A percentile compares a stretch with the other conserved stretches of the same genome.
phyloP scores from a whole-genome alignment of 2,888 invertebrate genomes.

The Silvanus unidentatus region DNA sequence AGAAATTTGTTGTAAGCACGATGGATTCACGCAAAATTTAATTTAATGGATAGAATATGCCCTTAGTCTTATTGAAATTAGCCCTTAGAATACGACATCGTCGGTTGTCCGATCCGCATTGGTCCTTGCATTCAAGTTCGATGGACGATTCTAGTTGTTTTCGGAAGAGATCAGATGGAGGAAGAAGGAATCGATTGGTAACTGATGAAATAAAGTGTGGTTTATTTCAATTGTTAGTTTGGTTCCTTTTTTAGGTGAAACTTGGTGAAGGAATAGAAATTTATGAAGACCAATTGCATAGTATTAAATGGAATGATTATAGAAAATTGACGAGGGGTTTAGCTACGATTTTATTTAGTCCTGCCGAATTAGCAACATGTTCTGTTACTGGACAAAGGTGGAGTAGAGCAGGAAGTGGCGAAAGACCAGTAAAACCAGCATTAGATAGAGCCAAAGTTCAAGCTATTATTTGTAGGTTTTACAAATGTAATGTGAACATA shows the following conservation, averaged over 20 bases:
- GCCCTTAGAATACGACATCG: not conserved
- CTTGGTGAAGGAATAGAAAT: conserved; percentile 69
- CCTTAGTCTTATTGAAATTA: not conserved
- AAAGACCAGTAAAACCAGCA: conserved; percentile 69
- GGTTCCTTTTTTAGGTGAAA: conserved; percentile 60
- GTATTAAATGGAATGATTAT: conserved; percentile 71
- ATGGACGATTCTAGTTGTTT: conserved; percentile 2
- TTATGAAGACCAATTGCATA: conserved; percentile 62
- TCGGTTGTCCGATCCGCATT: not conserved
- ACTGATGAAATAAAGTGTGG: conserved; percentile 1
- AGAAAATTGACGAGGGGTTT: conserved; percentile 66
- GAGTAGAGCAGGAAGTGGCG: conserved; percentile 67
- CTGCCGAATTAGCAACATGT: conserved; percentile 67
- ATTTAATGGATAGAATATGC: not conserved
- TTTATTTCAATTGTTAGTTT: not conserved
- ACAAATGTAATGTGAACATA: not conserved
- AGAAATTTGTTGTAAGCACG: conserved; percentile 39
- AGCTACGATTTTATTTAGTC: conserved; percentile 69
- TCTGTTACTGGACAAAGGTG: conserved; percentile 72
- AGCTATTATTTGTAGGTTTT: conserved; percentile 60
- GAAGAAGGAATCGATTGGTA: conserved; percentile 37
- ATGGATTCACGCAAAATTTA: conserved; percentile 45
- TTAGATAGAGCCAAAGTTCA: conserved; percentile 66
- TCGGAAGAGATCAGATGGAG: conserved; percentile 28
- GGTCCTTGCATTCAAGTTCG: not conserved